A percentile compares a stretch with the other conserved stretches of the same genome.
Evolutionary conservation across 2,797 vertebrate genomes (phyloP).

Genomic region (Cyclopterus lumpus): DNA sequence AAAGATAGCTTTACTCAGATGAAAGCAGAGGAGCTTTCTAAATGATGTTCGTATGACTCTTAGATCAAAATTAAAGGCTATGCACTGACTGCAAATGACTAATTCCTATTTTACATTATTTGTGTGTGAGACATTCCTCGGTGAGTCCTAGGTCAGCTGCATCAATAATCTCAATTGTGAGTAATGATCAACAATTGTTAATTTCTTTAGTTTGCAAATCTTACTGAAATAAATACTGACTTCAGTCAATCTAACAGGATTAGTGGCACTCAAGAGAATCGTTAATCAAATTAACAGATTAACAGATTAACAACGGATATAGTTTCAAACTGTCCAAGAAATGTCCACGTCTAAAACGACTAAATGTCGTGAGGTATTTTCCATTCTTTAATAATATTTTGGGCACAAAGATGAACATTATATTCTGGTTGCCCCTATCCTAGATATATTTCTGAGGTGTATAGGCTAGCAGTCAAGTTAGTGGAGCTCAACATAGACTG

Average conservation of each 20-base stretch:
- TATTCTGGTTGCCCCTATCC: not conserved
- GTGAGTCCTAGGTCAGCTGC: constrained; percentile 44
- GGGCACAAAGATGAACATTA: not conserved
- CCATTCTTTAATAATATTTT: not conserved
- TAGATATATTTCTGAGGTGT: not conserved
- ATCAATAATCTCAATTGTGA: constrained; percentile 28
- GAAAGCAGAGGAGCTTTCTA: constrained; percentile 43
- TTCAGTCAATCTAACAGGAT: constrained; percentile 5
- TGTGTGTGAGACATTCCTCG: constrained; percentile 26
- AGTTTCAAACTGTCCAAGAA: constrained; percentile 9
- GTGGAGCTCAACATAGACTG: not conserved
- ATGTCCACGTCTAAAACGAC: not conserved
- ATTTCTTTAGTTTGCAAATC: not conserved
- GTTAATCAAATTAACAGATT: no score
- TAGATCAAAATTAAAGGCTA: constrained; percentile 40
- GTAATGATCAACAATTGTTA: constrained; percentile 23
- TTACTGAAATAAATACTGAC: not conserved
- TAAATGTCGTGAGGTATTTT: not conserved
- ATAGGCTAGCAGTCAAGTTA: not conserved
- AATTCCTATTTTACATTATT: constrained; percentile 28
- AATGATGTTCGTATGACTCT: constrained; percentile 37
- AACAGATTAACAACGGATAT: not conserved
- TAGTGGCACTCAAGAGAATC: not conserved
- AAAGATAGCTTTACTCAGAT: constrained; percentile 28
- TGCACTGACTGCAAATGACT: constrained; percentile 35